Evolutionary conservation across 2,113 vertebrate species (phyloP).

Genomic region (Percina caprodes): DNA sequence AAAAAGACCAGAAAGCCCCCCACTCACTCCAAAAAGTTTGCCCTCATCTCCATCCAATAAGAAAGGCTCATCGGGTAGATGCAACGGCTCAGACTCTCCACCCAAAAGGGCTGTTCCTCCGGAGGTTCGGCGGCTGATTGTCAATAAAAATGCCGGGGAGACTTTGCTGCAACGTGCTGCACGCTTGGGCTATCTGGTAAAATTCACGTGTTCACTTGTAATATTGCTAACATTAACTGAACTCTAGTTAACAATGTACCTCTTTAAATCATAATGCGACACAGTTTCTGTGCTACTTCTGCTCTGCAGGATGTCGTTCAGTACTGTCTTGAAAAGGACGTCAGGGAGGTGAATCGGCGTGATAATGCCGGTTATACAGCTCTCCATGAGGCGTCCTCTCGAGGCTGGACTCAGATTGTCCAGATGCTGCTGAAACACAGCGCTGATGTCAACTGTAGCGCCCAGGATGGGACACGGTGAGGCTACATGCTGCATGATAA

Average conservation of each 20-base stretch:
- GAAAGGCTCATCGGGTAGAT: conserved; percentile 81
- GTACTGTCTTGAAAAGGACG: conserved; percentile 97
- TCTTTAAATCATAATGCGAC: conserved; percentile 7
- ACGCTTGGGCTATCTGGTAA: conserved; percentile 95
- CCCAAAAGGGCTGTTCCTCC: conserved; percentile 87
- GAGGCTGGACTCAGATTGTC: conserved; percentile 95
- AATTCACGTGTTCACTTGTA: not conserved
- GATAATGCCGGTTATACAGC: conserved; percentile 98
- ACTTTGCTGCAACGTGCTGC: conserved; percentile 95
- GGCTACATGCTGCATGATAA: conserved; percentile 8
- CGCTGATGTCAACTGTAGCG: conserved; percentile 98
- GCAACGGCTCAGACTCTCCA: conserved; percentile 80
- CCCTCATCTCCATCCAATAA: conserved; percentile 77
- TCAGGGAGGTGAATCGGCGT: conserved; percentile 94
- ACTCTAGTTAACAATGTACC: not conserved
- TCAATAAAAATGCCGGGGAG: conserved; percentile 98
- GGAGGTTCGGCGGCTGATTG: conserved; percentile 94
- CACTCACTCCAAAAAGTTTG: conserved; percentile 70
- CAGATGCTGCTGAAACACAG: conserved; percentile 94
- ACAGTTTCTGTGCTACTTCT: not conserved
- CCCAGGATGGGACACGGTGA: conserved; percentile 97
- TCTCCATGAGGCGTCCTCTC: conserved; percentile 94
- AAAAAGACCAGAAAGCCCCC: conserved; percentile 82
- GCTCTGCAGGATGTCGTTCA: conserved; percentile 92
- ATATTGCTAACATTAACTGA: not conserved